Evolutionary conservation across 2,113 vertebrate genomes (phyloP).

Genomic region (Phalacrocorax aristotelis): DNA sequence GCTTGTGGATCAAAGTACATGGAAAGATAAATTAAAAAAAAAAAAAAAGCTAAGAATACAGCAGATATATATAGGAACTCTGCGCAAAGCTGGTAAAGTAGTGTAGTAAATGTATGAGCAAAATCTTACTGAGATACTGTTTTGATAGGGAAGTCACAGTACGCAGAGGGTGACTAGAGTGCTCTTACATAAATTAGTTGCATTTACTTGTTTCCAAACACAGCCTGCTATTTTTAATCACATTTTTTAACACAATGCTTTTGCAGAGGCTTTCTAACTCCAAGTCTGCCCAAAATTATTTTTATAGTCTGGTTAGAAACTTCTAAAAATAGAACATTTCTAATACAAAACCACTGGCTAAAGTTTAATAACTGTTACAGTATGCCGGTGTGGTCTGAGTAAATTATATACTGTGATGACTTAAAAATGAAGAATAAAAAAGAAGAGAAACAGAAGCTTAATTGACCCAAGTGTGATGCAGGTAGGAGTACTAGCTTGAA

Average conservation of each 20-base stretch:
- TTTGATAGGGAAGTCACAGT: not conserved
- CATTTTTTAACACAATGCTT: not conserved
- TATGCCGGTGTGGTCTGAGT: not conserved
- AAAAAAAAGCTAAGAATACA: not conserved
- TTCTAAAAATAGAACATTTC: constrained; percentile 2
- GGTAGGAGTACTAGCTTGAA: not conserved
- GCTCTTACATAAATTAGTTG: not conserved
- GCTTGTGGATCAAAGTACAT: not conserved
- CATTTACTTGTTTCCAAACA: not conserved
- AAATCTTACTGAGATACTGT: not conserved
- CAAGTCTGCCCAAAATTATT: not conserved
- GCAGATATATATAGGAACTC: not conserved
- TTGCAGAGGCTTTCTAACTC: not conserved
- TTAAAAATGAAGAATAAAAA: not conserved
- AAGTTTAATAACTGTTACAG: not conserved
- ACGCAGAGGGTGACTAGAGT: not conserved
- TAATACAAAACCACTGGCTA: not conserved
- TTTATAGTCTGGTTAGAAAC: not conserved
- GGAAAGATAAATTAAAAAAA: not conserved
- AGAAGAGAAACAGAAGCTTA: not conserved
- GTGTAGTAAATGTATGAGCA: not conserved
- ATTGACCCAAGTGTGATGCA: fast-evolving
- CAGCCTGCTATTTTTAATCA: not conserved
- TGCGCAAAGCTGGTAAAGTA: not conserved
- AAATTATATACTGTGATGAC: not conserved